These are phyloP conservation scores for Crotalus horridus DNA, from an alignment of 2,113 vertebrate species.

Conservation along the genomic window DNA sequence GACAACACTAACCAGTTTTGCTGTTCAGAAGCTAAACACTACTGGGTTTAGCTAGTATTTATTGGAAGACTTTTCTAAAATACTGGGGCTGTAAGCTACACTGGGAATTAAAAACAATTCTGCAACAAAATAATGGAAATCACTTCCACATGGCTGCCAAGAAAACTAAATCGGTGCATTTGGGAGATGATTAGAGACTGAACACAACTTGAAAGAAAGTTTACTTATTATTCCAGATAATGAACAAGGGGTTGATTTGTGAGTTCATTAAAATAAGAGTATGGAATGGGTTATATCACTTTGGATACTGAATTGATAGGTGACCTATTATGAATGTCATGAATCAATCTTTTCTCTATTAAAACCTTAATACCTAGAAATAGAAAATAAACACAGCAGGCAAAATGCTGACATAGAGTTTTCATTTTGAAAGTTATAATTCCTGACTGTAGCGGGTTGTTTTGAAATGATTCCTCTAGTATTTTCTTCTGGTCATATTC, in stretches of 20 bases:
- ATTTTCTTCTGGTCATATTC: background rate
- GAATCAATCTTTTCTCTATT: background rate
- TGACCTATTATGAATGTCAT: background rate
- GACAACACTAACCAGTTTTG: background rate
- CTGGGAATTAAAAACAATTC: background rate
- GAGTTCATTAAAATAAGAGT: background rate
- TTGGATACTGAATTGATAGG: background rate
- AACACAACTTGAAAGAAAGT: background rate
- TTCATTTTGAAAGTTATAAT: background rate
- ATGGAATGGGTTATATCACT: background rate
- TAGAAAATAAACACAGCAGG: background rate
- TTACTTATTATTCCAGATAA: background rate
- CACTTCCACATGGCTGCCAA: background rate
- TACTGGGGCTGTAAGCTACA: background rate
- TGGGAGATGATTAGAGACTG: background rate
- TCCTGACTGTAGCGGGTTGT: background rate
- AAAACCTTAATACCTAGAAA: background rate
- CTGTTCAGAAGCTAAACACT: background rate
- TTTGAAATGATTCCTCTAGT: background rate
- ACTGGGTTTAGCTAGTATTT: background rate
- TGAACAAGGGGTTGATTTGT: background rate
- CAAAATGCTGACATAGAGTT: background rate
- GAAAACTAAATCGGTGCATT: background rate
- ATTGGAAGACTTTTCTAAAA: background rate
- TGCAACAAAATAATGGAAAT: background rate